A percentile compares a stretch with the other conserved stretches of the same genome.
phyloP scores from a whole-genome alignment of 2,113 vertebrate genomes.

The Origma solitaria region DNA sequence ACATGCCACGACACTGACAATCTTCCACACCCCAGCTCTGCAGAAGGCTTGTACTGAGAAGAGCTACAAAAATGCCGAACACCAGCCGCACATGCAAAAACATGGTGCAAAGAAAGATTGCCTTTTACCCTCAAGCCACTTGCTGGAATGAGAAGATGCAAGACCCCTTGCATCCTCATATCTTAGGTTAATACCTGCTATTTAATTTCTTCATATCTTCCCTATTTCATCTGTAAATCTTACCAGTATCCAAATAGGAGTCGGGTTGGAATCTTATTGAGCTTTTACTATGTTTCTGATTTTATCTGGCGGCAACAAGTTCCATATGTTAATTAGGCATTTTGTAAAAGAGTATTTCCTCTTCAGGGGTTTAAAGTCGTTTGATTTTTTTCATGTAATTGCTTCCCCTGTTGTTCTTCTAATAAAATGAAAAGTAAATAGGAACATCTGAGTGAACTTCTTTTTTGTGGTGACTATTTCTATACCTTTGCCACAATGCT shows the following conservation, averaged over 20 bases:
- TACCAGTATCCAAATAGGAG: neutral
- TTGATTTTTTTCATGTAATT: neutral
- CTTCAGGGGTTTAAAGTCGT: neutral
- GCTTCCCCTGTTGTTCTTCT: constrained; percentile 8
- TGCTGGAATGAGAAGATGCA: neutral
- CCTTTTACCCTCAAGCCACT: neutral
- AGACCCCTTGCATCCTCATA: neutral
- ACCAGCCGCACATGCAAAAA: neutral
- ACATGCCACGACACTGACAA: rapidly evolving
- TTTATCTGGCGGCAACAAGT: neutral
- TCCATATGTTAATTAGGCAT: neutral
- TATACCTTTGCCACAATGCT: neutral
- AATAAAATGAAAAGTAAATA: constrained; percentile 42
- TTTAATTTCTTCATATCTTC: neutral
- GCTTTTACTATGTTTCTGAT: neutral
- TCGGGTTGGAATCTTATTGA: neutral
- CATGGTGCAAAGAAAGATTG: neutral
- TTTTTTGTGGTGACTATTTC: constrained; percentile 10
- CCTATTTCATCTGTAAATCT: neutral
- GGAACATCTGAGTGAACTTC: neutral
- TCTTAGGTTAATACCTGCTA: neutral
- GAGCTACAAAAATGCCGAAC: neutral
- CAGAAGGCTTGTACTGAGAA: neutral
- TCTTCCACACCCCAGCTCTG: neutral
- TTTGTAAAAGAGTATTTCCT: constrained; percentile 12